Evolutionary conservation across 2,797 vertebrate species (phyloP), one percentile per base, ranked within the genome.

Genomic region (Trematomus bernacchii): DNA sequence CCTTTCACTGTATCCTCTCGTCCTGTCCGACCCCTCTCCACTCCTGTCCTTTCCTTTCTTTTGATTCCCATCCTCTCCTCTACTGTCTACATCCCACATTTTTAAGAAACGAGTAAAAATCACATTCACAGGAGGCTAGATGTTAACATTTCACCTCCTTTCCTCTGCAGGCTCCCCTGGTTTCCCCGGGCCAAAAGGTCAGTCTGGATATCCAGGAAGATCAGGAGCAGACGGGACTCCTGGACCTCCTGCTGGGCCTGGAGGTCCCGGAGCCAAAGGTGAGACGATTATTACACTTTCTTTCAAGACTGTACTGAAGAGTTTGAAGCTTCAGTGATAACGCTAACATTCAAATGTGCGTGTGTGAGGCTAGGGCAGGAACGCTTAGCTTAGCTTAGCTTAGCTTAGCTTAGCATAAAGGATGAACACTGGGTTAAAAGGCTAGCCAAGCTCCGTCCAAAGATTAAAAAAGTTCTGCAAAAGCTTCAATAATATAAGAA

Each of bases 191-290:
- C 72, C 68, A 12, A 94, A 92, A 71, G 97, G 98, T 85, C 85
- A 80, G 58, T 40, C 87, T 43, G 97, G 96, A 50, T 92, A 90
- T 79, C 95, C 94, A 44, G 97, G 98, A 69, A 87, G 70, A 51
- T 93, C 87, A 50, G 97, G 97, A 40, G 53, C 68, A 59, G 92
- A 95, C 66, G 98, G 97, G 27, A 0, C 85, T 33, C 85, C 90
- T 6, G 98, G 97, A 58, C 73, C 71, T 3, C 86, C 92, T 7
- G 96, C 94, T 72, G 48, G 74, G 60, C 87, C 59, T 65, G 97
- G 96, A 69, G 63, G 85, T 74, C 75, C 87, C 42, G 98, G 97
- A 90, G 69, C 85, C 23, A 98, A 97, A 96, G 98, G 98, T 99
- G 75, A 76, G 9, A 58, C 23, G 52, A 23, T 61, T 42, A 61